Percentiles rank a stretch among this genome's conserved stretches.
Conservation (phyloP, 2,113 vertebrate species). For the Podilymbus podiceps region DNA sequence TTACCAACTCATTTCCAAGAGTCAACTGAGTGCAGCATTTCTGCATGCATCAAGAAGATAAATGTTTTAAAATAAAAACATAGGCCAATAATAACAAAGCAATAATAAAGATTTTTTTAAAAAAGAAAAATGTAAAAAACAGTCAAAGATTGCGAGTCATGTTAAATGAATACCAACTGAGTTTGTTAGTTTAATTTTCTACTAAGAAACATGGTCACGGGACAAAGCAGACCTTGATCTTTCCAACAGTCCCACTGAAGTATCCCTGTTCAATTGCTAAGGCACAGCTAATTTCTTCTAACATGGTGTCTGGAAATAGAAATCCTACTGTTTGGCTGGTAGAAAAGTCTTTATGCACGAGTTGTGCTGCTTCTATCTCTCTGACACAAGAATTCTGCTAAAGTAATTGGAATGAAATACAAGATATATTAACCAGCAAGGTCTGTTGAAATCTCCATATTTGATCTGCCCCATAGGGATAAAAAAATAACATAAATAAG, state of each 20-base stretch:
- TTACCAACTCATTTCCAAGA: background rate
- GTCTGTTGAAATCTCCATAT: background rate
- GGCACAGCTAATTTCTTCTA: background rate
- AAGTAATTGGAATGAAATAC: background rate
- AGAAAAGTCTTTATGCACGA: background rate
- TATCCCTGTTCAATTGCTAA: background rate
- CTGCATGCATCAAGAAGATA: background rate
- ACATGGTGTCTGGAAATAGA: background rate
- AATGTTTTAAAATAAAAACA: background rate
- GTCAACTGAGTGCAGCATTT: background rate
- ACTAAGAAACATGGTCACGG: background rate
- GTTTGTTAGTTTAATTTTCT: background rate
- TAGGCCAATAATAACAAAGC: background rate
- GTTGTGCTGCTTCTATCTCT: background rate
- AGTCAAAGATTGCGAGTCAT: background rate
- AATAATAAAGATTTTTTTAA: background rate
- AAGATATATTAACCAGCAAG: background rate
- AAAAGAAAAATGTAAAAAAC: background rate
- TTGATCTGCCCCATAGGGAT: background rate
- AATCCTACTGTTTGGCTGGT: background rate
- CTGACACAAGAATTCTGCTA: background rate
- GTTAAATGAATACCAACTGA: background rate
- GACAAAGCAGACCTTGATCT: background rate
- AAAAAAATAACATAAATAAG: background rate
- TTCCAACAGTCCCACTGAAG: background rate